Evolutionary conservation across 2,113 vertebrate species (phyloP), one percentile per base, ranked within the genome.

Genomic region (Xyliphius kryptos): DNA sequence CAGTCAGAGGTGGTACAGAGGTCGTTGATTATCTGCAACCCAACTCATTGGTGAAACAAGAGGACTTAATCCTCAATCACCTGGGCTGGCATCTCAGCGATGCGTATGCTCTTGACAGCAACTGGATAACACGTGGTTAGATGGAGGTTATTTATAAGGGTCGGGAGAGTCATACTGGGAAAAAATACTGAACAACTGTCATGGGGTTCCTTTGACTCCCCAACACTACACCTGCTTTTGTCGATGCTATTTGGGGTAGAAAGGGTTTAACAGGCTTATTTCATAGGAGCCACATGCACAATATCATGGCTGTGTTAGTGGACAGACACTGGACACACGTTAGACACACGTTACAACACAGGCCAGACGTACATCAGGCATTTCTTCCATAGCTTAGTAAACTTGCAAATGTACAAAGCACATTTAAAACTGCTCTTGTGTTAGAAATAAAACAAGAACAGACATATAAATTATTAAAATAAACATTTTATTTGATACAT

Each of bases 141-240:
- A 57, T 54, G 26, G 50, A 49, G 44, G 68, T 73, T 79, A 76
- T 74, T 76, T 79, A 73, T 76, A 75, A 54, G 61, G 52, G 51
- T 9, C 19, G 40, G 56, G 37, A 52, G 51, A n/a, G 52, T 9
- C 13, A 50, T 56, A 63, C 54, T 58, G 22, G 49, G 52, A 36
- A 66, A 40, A 26, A 57, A 47, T 50, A 49, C 14, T 52, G 19
- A 57, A 66, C 72, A 77, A 72, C 76, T 74, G 73, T 40, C 53
- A 56, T 56, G 36, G 7, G 55, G 22, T n/a, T 57, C 53, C 69
- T 70, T 61, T 64, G 46, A 53, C 32, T 44, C 51, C 67, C 56
- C 58, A 61, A 15, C 40, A 52, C 61, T 17, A 65, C 74, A 74
- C 72, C 74, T 79, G 71, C 65, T 72, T 71, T 71, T 56, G 62